A percentile compares a stretch with the other conserved stretches of the same genome.
These are phyloP conservation scores for Macrobrachium nipponense DNA, from an alignment of 1,140 invertebrate genomes.

Conservation along the genomic window DNA sequence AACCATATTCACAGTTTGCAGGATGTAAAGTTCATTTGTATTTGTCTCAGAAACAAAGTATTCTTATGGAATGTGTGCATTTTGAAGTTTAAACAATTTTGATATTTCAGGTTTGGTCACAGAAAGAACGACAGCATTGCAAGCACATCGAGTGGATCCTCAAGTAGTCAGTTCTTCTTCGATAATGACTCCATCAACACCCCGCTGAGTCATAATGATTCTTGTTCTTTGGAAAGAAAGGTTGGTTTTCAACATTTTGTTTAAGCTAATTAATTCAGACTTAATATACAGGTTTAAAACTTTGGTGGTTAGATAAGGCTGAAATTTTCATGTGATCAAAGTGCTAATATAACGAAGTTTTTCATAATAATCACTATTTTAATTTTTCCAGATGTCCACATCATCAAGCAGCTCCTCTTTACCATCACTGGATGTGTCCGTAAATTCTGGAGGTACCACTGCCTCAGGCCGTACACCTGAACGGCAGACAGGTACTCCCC, in stretches of 20 bases:
- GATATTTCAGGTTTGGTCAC: slow-evolving; percentile 73
- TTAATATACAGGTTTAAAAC: not conserved
- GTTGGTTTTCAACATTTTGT: slow-evolving; percentile 56
- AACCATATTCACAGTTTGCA: too few relatives aligned
- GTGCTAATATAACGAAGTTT: not conserved
- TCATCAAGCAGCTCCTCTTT: slow-evolving; percentile 82
- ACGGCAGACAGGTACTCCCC: slow-evolving; percentile 1
- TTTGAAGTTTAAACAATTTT: slow-evolving; percentile 6
- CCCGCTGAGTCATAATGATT: slow-evolving; percentile 51
- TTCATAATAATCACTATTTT: not conserved
- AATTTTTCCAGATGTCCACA: slow-evolving; percentile 73
- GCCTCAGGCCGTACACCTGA: slow-evolving; percentile 63
- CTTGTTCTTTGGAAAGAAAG: slow-evolving; percentile 76
- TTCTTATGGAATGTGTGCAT: not conserved
- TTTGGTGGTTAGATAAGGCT: not conserved
- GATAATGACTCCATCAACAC: slow-evolving; percentile 75
- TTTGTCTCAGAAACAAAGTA: too few relatives aligned
- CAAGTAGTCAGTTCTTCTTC: slow-evolving; percentile 80
- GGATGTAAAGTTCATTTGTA: too few relatives aligned
- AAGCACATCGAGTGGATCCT: slow-evolving; percentile 85
- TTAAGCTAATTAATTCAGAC: slow-evolving; percentile 22
- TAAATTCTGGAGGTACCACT: slow-evolving; percentile 72
- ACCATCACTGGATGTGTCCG: slow-evolving; percentile 79
- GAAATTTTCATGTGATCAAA: not conserved
- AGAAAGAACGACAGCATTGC: slow-evolving; percentile 92